A percentile compares a stretch with the other conserved stretches of the same genome.
Conservation (phyloP, 1,140 invertebrate genomes). For the Drosophila lowei region DNA sequence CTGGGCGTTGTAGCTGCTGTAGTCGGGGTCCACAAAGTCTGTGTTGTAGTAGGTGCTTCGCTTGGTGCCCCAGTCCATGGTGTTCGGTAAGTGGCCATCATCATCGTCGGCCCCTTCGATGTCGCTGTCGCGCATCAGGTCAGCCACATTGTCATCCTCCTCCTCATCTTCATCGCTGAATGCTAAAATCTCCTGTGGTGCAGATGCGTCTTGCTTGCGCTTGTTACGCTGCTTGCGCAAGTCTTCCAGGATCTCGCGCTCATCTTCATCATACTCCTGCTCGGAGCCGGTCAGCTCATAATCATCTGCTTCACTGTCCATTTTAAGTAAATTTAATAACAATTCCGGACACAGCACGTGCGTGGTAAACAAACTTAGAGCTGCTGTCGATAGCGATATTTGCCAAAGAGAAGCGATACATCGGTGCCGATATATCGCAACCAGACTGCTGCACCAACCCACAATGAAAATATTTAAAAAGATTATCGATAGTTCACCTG, state of each 20-base stretch:
- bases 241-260: slow-evolving; percentile 87
- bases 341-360: slow-evolving; percentile 52
- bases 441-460: slow-evolving; percentile 2
- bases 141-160: slow-evolving; percentile 83
- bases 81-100: slow-evolving; percentile 88
- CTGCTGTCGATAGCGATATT: background rate
- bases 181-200: slow-evolving; percentile 87
- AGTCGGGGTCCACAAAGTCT: slow-evolving; percentile 94
- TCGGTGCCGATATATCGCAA: background rate
- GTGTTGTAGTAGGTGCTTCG: slow-evolving; percentile 91
- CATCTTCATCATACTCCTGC: slow-evolving; percentile 87
- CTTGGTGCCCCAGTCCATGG: slow-evolving; percentile 93
- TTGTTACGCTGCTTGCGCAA: slow-evolving; percentile 84
- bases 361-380: slow-evolving; percentile 55
- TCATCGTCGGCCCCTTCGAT: slow-evolving; percentile 89
- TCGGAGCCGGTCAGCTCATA: slow-evolving; percentile 89
- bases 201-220: slow-evolving; percentile 85
- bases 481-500: too few species aligned
- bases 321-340: slow-evolving; percentile 6
- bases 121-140: slow-evolving; percentile 86
- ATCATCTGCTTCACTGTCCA: slow-evolving; percentile 79
- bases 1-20: slow-evolving; percentile 88
- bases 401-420: background rate
- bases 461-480: too few species aligned
- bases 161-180: slow-evolving; percentile 84